Percentiles rank a stretch among this genome's conserved stretches.
Conservation (phyloP, 2,888 invertebrate species). For the Ectemnius lituratus region DNA sequence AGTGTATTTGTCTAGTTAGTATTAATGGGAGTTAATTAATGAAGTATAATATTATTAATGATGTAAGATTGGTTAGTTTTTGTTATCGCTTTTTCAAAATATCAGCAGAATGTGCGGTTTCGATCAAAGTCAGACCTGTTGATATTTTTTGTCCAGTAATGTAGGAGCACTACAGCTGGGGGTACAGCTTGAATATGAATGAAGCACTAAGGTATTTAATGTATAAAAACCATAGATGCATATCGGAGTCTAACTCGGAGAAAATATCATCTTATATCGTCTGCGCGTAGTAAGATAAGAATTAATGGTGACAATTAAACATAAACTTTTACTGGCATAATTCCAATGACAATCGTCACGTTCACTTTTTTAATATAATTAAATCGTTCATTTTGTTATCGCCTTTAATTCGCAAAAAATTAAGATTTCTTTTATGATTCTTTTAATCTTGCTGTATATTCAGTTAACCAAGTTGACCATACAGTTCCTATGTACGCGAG, state of each 20-base stretch:
- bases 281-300: not conserved
- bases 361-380: not conserved
- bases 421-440: not conserved
- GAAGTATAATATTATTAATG: slow-evolving; percentile 64
- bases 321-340: not conserved
- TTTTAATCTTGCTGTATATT: not conserved
- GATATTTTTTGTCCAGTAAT: slow-evolving; percentile 58
- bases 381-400: not conserved
- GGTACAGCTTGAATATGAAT: slow-evolving; percentile 59
- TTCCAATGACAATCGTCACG: not conserved
- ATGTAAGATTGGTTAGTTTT: slow-evolving; percentile 59
- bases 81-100: slow-evolving; percentile 59
- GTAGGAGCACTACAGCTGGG: slow-evolving; percentile 58
- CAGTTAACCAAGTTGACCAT: not conserved
- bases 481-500: too few relatives aligned
- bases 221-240: slow-evolving; percentile 37
- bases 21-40: slow-evolving; percentile 54
- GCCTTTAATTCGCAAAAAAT: not conserved
- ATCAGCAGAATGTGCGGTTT: slow-evolving; percentile 56
- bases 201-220: slow-evolving; percentile 54
- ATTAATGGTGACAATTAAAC: slow-evolving; percentile 4
- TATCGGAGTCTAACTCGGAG: slow-evolving; percentile 52
- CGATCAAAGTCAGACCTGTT: slow-evolving; percentile 52
- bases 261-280: slow-evolving; percentile 48
- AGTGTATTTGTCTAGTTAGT: slow-evolving; percentile 65